Percentiles rank a stretch among this genome's conserved stretches.
phyloP scores from a whole-genome alignment of 2,113 vertebrate species.

The Diadophis punctatus region DNA sequence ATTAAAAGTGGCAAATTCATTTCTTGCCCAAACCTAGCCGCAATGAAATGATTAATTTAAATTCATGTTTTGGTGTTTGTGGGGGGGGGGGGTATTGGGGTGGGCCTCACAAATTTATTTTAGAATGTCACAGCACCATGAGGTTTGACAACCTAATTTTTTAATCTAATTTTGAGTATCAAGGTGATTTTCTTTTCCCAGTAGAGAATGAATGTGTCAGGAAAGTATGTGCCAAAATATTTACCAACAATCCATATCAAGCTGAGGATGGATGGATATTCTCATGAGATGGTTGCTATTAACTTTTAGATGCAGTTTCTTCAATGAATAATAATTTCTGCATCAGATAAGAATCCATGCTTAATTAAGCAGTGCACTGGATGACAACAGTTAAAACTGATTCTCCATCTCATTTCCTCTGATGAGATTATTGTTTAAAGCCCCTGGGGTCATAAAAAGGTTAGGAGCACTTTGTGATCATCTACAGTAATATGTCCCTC shows the following conservation, averaged over 20 bases:
- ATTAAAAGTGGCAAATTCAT: not conserved
- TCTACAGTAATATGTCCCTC: not conserved
- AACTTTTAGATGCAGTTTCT: not conserved
- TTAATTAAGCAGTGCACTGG: not conserved
- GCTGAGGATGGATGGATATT: no score
- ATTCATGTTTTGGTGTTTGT: not conserved
- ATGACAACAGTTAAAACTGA: accelerated
- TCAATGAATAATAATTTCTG: not conserved
- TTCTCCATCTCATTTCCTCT: accelerated
- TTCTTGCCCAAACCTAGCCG: not conserved
- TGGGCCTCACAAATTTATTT: not conserved
- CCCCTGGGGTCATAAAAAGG: not conserved
- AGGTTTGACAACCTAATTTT: not conserved
- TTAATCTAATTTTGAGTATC: not conserved
- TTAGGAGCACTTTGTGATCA: not conserved
- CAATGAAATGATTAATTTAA: not conserved
- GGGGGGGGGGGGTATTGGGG: not conserved
- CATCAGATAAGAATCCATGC: not conserved
- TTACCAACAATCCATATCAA: not conserved
- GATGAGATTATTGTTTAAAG: not conserved
- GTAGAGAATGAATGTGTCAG: not conserved
- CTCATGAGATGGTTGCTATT: not conserved
- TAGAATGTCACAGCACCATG: not conserved
- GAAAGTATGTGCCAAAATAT: not conserved
- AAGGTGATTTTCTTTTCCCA: not conserved